Base-by-base conservation (phyloP, 2,113 vertebrate species). In the Tretioscincus oriximinensis region DNA sequence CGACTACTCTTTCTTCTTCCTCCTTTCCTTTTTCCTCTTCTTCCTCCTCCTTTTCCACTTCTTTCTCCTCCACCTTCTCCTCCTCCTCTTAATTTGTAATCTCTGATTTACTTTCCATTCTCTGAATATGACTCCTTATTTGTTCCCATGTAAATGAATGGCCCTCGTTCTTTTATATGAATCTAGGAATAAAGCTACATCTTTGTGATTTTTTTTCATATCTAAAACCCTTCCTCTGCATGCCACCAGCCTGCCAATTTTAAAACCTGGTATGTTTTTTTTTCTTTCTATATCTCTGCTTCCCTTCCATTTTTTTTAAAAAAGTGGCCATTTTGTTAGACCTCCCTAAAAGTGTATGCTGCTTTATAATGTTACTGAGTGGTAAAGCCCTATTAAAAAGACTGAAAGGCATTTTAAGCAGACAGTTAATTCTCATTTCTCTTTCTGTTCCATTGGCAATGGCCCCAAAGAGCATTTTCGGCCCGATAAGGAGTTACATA, bases 381-480 rank as follows among this genome's bases (percentile, higher is more conserved):
- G 22, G 7, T 24, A 7, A 58, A 47, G n/a, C 3, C 22, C 41
- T 4, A 9, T 12, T 26, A 22, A 41, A 49, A 70, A 5, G 7
- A 82, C 81, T 68, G 49, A 60, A 29, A 45, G 4, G 66, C 31
- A 5, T 81, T 64, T 58, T 47, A 28, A 47, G 26, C 60, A 47
- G 75, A 1, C 75, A 86, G 2, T 26, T 5, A 72, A 24, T 70
- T 73, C 58, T 14, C 63, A n/a, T 74, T 84, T 51, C 31, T 86
- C 20, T 73, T 77, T 77, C 83, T 84, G 2, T 66, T 82, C 76
- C 67, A 14, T 47, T 47, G n/a, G 47, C 7, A 78, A 10, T 20
- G 8, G 68, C 67, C 70, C 61, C 65, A 81, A 72, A 88, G 69
- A 88, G 11, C 1, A 5, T 60, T 69, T 85, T 75, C 41, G 75